These are phyloP conservation scores for Artibeus jamaicensis DNA, from an alignment of 2,797 vertebrate species.

Conservation along the genomic window DNA sequence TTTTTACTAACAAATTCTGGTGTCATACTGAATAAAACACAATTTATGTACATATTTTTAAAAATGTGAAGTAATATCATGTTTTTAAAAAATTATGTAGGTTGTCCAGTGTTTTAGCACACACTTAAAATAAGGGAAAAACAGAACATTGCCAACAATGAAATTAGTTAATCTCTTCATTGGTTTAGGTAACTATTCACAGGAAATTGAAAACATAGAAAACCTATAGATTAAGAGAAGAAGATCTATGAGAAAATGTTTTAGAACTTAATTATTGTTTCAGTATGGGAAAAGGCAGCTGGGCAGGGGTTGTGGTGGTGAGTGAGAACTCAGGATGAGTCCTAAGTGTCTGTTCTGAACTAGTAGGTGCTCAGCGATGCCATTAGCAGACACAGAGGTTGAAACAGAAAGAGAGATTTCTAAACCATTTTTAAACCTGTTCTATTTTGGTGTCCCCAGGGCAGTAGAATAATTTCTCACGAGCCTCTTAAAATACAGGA, in stretches of 20 bases:
- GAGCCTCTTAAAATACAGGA: background rate
- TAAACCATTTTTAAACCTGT: background rate
- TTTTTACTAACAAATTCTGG: background rate
- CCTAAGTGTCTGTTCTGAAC: background rate
- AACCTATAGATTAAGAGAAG: background rate
- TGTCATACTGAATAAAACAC: background rate
- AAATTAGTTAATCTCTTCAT: background rate
- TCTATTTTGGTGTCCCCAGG: background rate
- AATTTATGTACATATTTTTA: background rate
- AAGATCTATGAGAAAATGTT: background rate
- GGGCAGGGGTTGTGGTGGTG: fast-evolving
- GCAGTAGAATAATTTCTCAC: background rate
- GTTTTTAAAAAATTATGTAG: background rate
- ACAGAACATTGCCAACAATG: background rate
- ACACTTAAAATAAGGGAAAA: background rate
- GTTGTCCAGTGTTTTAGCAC: background rate
- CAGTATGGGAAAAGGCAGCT: background rate
- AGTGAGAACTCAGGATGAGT: background rate
- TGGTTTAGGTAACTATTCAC: background rate
- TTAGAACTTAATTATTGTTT: background rate
- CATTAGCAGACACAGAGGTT: background rate
- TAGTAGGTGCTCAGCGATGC: background rate
- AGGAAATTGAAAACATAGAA: background rate
- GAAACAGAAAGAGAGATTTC: background rate
- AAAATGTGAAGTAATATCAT: background rate